Evolutionary conservation across 2,113 vertebrate species (phyloP).

Genomic region (Sula dactylatra): DNA sequence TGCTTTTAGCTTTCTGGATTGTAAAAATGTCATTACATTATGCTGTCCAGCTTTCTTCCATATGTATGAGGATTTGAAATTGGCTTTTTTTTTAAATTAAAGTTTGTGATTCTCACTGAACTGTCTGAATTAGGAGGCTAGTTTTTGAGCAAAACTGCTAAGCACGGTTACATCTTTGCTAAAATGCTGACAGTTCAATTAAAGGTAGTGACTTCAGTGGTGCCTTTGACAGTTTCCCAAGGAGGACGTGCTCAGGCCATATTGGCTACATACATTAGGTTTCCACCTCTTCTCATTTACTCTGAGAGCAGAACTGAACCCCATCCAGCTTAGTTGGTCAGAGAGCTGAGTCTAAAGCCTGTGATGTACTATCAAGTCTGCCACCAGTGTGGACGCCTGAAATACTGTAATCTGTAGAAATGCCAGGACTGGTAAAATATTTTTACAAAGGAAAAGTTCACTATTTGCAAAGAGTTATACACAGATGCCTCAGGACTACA

Average conservation of each 20-base stretch:
- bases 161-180: background rate
- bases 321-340: background rate
- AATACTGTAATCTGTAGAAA: background rate
- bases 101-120: background rate
- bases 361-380: fast-evolving
- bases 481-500: background rate
- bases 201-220: background rate
- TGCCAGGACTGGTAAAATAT: background rate
- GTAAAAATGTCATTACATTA: background rate
- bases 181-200: background rate
- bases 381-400: background rate
- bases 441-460: background rate
- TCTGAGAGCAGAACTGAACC: background rate
- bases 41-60: background rate
- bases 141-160: background rate
- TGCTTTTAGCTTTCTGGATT: background rate
- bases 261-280: background rate
- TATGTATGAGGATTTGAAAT: background rate
- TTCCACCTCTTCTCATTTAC: background rate
- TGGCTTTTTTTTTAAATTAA: background rate
- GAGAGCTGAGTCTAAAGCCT: background rate
- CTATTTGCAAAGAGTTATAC: background rate
- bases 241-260: fast-evolving
- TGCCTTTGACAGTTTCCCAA: background rate
- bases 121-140: background rate